phyloP scores from a whole-genome alignment of 2,888 invertebrate genomes.

The Limnephilus rhombicus region DNA sequence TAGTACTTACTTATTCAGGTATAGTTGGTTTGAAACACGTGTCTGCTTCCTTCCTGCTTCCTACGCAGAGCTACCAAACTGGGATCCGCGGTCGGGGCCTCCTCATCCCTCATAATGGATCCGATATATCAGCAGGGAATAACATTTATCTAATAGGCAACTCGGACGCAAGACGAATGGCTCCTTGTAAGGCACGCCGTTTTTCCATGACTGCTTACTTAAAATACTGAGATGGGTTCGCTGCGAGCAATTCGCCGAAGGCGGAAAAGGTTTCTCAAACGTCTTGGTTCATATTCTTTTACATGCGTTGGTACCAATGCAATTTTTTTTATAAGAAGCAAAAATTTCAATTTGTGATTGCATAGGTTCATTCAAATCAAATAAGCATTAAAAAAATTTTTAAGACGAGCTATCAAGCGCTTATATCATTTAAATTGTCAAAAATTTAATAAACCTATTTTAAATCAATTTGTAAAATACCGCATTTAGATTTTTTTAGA shows the following conservation, averaged over 20 bases:
- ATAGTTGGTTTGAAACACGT: neutral
- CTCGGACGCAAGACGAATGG: constrained; percentile 43
- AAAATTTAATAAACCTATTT: too few species aligned
- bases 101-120: constrained; percentile 57
- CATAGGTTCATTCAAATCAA: too few species aligned
- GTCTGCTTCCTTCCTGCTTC: neutral
- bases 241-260: constrained; percentile 22
- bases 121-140: constrained; percentile 57
- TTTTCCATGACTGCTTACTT: constrained; percentile 53
- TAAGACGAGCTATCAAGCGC: too few species aligned
- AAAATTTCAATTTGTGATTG: too few species aligned
- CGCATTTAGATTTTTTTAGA: too few species aligned
- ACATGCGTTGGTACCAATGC: too few species aligned
- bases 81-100: constrained; percentile 32
- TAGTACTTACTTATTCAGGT: neutral
- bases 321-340: too few species aligned
- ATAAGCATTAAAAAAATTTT: too few species aligned
- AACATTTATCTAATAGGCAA: constrained; percentile 63
- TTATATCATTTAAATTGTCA: too few species aligned
- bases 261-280: constrained; percentile 31
- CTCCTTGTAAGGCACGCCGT: constrained; percentile 52
- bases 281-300: neutral
- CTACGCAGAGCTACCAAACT: constrained; percentile 7
- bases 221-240: constrained; percentile 48
- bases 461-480: too few species aligned